These are phyloP conservation scores for Zoanthus solanderi DNA, from an alignment of 92 coral and sea anemone species.

Conservation along the genomic window DNA sequence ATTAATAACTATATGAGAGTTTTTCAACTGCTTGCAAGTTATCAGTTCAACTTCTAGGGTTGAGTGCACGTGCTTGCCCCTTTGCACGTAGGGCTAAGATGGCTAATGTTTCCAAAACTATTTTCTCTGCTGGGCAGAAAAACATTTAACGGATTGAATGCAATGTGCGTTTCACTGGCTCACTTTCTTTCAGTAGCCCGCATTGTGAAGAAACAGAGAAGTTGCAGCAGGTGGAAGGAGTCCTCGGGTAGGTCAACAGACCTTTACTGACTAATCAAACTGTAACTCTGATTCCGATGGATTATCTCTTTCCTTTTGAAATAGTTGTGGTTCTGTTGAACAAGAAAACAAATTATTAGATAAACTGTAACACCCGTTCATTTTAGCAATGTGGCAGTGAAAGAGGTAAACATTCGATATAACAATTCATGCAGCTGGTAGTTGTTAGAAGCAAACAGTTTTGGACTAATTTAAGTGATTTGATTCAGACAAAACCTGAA, in stretches of 20 bases:
- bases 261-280: neutral
- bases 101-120: too few relatives aligned
- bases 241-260: neutral
- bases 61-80: too few relatives aligned
- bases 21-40: too few relatives aligned
- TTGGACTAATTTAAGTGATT: too few relatives aligned
- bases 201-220: too few relatives aligned
- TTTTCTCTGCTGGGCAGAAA: neutral
- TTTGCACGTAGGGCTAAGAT: too few relatives aligned
- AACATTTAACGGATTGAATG: neutral
- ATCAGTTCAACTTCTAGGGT: too few relatives aligned
- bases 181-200: too few relatives aligned
- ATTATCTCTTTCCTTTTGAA: conserved; percentile 43
- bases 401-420: neutral
- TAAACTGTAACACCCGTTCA: neutral
- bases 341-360: neutral
- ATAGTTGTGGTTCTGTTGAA: conserved; percentile 42
- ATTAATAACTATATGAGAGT: too few relatives aligned
- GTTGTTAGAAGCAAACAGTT: too few relatives aligned
- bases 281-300: neutral
- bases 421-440: too few relatives aligned
- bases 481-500: too few relatives aligned
- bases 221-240: neutral
- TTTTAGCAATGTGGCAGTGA: neutral
- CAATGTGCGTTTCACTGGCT: neutral